Evolutionary conservation across 2,888 invertebrate species (phyloP), one percentile per base, ranked within the genome.

Genomic region (Amaurobius ferox): DNA sequence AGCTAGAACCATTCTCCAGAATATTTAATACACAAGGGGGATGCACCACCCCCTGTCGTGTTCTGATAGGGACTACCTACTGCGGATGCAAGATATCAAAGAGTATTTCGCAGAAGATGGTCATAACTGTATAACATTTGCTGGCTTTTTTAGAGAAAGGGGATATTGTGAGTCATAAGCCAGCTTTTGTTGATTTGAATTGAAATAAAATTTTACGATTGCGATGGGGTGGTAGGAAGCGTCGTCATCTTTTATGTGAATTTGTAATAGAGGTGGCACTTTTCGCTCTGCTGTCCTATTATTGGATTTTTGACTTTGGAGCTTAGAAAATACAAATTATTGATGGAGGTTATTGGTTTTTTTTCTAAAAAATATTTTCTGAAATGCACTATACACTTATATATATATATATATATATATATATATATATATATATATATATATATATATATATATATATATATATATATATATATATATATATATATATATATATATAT

Each of bases 1-100:
- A 74, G 62, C 76, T 32, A 68, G 39, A 40, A 30, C 64, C 32
- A 68, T 64, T 70, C 70, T 67, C n/a, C 6, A 39, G 73, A 35
- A 61, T 74, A 74, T 74, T 64, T 79, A 48, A 40, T 39, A 77
- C 61, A 32, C 23, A 39, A 29, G 61, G 16, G 26, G 28, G 61
- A 16, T 5, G 23, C 26, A 11, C 32, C 76, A 62, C 61, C 68
- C 80, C 81, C 81, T 83, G 81, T n/a, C 62, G 76, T 39, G 44
- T 62, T 40, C 28, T 62, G 81, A 83, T 83, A 83, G 61, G 71
- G n/a, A 62, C 44, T 44, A 44, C 44, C 44, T 44, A 44, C 44
- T 44, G 44, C 44, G 44, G 44, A 44, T 2, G 44, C 16, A 16
- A 44, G n/a, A 44, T 44, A 16, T 7, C 16, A 7, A 5, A 7